These are phyloP conservation scores for Eilema depressum DNA, from an alignment of 2,888 invertebrate species.

Conservation along the genomic window DNA sequence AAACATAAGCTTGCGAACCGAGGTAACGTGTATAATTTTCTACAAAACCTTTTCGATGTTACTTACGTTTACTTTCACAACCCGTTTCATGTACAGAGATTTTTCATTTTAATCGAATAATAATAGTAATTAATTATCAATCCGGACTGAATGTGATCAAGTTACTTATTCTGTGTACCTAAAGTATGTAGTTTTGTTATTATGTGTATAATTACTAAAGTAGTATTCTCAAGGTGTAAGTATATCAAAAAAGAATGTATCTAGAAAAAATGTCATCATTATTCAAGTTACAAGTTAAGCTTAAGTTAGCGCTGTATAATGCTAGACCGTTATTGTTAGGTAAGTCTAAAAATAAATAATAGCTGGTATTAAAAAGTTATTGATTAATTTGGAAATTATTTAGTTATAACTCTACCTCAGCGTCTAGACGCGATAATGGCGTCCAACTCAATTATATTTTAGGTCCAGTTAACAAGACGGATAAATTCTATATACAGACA, in stretches of 20 bases:
- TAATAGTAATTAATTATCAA: neutral
- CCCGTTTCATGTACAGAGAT: slow-evolving; percentile 17
- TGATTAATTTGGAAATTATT: neutral
- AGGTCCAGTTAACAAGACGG: neutral
- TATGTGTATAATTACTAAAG: neutral
- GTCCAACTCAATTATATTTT: neutral
- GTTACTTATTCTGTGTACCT: neutral
- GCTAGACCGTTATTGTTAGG: neutral
- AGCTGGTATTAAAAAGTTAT: neutral
- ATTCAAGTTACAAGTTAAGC: neutral
- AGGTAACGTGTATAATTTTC: slow-evolving; percentile 26
- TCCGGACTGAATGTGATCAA: neutral
- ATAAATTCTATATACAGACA: neutral
- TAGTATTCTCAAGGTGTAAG: too few relatives aligned
- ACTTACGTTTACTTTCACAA: slow-evolving; percentile 22
- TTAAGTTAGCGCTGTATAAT: neutral
- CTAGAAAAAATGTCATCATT: too few relatives aligned
- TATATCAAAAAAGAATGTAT: too few relatives aligned
- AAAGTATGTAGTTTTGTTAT: too few relatives aligned
- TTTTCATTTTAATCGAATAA: neutral
- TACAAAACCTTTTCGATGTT: slow-evolving; percentile 25
- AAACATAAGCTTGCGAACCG: slow-evolving; percentile 49
- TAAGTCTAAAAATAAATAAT: neutral
- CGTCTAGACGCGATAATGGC: slow-evolving; percentile 1
- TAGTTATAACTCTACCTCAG: neutral